phyloP scores from a whole-genome alignment of 2,888 invertebrate genomes.

The Tipula lateralis region DNA sequence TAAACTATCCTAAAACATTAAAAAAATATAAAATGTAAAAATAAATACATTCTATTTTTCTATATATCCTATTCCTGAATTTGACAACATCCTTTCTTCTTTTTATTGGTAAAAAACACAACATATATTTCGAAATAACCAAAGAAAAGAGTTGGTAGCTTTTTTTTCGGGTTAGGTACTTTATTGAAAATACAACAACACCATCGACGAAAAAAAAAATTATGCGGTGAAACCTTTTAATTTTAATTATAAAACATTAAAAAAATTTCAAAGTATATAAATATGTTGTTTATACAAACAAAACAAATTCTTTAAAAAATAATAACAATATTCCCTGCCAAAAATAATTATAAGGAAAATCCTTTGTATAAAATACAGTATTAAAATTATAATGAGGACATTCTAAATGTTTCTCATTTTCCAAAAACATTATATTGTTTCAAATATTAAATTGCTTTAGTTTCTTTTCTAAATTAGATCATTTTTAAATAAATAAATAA shows the following conservation, averaged over 20 bases:
- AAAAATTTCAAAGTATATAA: background rate
- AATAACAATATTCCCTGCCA: background rate
- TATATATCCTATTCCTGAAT: background rate
- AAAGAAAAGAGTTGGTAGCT: background rate
- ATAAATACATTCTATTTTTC: background rate
- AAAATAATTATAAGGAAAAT: background rate
- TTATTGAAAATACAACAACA: background rate
- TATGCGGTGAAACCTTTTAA: constrained; percentile 3
- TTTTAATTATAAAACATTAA: background rate
- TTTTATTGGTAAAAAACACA: background rate
- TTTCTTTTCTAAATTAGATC: background rate
- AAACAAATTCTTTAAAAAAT: background rate
- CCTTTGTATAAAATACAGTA: background rate
- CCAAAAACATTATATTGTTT: background rate
- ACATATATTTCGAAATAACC: background rate
- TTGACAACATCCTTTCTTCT: background rate
- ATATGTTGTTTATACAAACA: background rate
- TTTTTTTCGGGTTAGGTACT: background rate
- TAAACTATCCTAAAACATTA: background rate
- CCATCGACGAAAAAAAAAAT: background rate
- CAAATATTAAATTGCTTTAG: background rate
- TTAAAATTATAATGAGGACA: background rate
- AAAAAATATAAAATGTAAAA: background rate
- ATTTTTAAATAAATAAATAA: background rate
- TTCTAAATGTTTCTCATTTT: background rate